Base-by-base conservation (phyloP, 2,888 invertebrate genomes). In the Onchidella celtica region DNA sequence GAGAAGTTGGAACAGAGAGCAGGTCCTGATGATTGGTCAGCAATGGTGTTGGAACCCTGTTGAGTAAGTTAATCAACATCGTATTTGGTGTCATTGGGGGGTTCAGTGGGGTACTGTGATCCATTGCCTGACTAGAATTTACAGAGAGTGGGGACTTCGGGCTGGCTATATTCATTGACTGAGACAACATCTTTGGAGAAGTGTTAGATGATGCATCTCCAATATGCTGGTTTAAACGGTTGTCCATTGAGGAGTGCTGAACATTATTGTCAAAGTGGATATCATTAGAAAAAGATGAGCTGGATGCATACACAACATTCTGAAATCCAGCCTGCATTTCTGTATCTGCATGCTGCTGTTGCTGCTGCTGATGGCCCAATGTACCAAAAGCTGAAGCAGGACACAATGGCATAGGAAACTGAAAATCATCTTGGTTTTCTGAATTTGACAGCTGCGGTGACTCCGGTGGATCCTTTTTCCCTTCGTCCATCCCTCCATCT, bases 31-130 rank as follows among this genome's bases (percentile, higher is more conserved):
- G 65, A 27, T 68, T 81, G n/a, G 81, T 81, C 0, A 81, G 75
- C 14, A 81, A 47, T 40, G 81, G 81, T 38, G 81, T 81, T 4
- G 81, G 81, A n/a, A 81, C 81, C 55, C 81, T 74, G 69, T 81
- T 81, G 32, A 81, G 36, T 34, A 81, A 55, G n/a, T 81, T 81
- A 27, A 81, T 75, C 2, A 81, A 55, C 81, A 81, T 81, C 4
- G 81, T 81, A 32, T 81, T 81, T 57, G 81, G 81, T 3, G 81
- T 81, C 81, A 81, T 81, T 57, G 81, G 81, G 6, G 75, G 81
- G 27, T 81, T 74, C 14, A 80, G 70, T 1, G 79, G 73, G 24
- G 74, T 24, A n/a, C 34, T 65, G 11, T 73, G 79, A 21, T 81
- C 81, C 32, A 68, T 29, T 9, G 59, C 9, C 55, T 75, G 74